Percentiles rank a stretch among this genome's conserved stretches.
phyloP scores from a whole-genome alignment of 2,888 invertebrate species.

The Eupsilia transversa region DNA sequence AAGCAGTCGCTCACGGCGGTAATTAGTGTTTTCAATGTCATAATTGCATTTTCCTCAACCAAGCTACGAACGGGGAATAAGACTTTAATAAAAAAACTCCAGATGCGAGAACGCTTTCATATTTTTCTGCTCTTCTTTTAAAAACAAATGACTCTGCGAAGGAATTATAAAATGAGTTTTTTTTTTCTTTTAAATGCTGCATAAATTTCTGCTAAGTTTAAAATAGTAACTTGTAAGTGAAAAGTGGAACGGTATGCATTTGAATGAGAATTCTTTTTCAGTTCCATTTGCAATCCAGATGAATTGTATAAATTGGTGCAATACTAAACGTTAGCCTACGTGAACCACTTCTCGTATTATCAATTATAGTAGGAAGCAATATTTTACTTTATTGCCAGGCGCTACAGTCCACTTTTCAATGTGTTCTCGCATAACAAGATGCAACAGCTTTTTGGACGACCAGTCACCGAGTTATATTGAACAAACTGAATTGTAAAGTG shows the following conservation, averaged over 20 bases:
- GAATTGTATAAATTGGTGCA: not conserved
- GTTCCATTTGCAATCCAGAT: not conserved
- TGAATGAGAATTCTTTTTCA: not conserved
- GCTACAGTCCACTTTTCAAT: not conserved
- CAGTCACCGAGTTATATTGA: conserved; percentile 11
- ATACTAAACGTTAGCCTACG: not conserved
- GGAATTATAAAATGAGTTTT: conserved; percentile 19
- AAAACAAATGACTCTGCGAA: not conserved
- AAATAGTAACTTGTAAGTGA: not conserved
- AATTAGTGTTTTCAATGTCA: conserved; percentile 39
- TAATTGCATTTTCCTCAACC: conserved; percentile 17
- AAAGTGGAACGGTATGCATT: conserved; percentile 10
- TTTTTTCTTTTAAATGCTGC: not conserved
- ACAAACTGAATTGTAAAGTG: conserved; percentile 22
- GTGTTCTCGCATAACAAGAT: not conserved
- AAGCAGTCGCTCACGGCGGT: conserved; percentile 13
- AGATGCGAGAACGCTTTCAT: conserved; percentile 6
- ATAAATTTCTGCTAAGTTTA: conserved; percentile 2
- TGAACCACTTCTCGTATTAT: not conserved
- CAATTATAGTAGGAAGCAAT: not conserved
- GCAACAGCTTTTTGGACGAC: not conserved
- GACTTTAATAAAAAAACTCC: conserved; percentile 12
- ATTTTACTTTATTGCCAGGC: not conserved
- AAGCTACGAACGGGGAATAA: not conserved
- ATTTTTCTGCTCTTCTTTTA: conserved; percentile 6